Evolutionary conservation across 2,113 vertebrate species (phyloP).

Genomic region (Gorsachius goisagi): DNA sequence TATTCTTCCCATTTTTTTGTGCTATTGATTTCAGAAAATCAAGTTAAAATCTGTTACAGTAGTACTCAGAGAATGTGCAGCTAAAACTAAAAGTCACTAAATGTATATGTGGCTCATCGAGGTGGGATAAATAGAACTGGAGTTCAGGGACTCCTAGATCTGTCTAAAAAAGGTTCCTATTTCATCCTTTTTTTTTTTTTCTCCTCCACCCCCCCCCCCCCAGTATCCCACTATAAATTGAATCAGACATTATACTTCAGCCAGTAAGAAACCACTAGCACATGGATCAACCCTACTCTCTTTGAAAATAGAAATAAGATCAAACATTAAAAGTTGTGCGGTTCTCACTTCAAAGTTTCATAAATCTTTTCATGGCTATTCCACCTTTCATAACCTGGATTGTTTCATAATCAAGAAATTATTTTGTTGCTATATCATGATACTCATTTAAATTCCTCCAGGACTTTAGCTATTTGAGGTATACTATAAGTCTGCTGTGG

Average conservation of each 20-base stretch:
- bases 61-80: neutral
- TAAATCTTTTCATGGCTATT: neutral
- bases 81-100: neutral
- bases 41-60: neutral
- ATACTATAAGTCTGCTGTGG: neutral
- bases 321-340: neutral
- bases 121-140: neutral
- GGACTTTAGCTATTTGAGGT: neutral
- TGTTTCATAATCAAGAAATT: neutral
- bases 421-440: neutral
- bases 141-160: neutral
- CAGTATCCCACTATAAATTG: neutral
- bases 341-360: neutral
- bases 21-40: neutral
- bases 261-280: neutral
- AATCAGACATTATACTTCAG: neutral
- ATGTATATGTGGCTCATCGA: neutral
- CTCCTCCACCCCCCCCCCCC: fast-evolving
- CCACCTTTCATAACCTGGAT: neutral
- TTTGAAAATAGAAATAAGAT: neutral
- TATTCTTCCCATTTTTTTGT: neutral
- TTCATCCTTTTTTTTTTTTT: neutral
- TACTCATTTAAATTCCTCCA: neutral
- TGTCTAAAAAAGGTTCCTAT: neutral
- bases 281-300: neutral